Conservation (phyloP, 2,113 vertebrate species). For the Zingel zingel region DNA sequence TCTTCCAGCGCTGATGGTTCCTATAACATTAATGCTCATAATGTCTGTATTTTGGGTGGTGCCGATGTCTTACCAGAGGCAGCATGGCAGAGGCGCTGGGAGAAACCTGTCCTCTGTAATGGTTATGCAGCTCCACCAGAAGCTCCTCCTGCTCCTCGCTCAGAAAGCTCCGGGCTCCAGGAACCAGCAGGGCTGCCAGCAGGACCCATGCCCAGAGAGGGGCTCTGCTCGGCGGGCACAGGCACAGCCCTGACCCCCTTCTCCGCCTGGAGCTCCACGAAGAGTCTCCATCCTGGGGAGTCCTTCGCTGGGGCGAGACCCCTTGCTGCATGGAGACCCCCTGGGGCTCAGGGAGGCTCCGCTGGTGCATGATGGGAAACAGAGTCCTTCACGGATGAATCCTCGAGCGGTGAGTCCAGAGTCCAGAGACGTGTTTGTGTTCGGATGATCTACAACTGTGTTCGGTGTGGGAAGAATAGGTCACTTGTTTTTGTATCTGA, state of each 20-base stretch:
- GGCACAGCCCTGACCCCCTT: neutral
- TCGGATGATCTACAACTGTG: no score
- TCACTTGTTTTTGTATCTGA: no score
- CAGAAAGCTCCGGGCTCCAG: constrained; percentile 67
- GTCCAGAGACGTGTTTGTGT: constrained; percentile 24
- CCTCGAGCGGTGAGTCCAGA: constrained; percentile 50
- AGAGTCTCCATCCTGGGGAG: constrained; percentile 20
- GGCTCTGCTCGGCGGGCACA: constrained; percentile 2
- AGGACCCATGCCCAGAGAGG: constrained; percentile 63
- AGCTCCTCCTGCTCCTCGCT: constrained; percentile 73
- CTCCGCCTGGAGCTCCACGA: constrained; percentile 6
- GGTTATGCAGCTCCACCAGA: constrained; percentile 78
- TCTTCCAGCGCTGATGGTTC: no score
- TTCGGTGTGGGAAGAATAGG: no score
- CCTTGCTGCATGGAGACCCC: constrained; percentile 6
- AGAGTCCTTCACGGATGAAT: constrained; percentile 44
- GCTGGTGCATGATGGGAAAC: constrained; percentile 65
- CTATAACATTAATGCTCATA: no score
- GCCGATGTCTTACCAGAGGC: constrained; percentile 71
- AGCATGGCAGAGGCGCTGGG: constrained; percentile 73
- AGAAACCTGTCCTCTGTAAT: constrained; percentile 70
- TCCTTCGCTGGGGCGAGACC: constrained; percentile 11
- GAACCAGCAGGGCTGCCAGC: constrained; percentile 55
- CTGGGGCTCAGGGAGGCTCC: constrained; percentile 38
- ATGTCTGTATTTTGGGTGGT: neutral